Evolutionary conservation across 1,140 invertebrate genomes (phyloP).

Genomic region (Condylostylus longicornis): DNA sequence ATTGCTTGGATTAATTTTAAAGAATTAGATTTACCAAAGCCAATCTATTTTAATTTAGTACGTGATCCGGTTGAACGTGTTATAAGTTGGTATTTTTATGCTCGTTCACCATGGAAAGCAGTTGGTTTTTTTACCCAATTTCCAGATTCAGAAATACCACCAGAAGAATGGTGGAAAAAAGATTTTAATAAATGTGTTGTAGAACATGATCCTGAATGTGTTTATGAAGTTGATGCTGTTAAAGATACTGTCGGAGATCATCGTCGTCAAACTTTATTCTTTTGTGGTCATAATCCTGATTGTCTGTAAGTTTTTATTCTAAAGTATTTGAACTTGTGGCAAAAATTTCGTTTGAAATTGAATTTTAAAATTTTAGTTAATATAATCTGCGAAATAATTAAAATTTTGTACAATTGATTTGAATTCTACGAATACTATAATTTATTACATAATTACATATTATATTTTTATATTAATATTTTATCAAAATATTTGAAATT

Average conservation of each 20-base stretch:
- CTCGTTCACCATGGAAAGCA: slow-evolving; percentile 69
- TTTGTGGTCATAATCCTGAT: slow-evolving; percentile 69
- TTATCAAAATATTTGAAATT: too few species aligned
- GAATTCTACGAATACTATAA: too few species aligned
- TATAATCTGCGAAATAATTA: too few species aligned
- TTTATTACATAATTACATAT: too few species aligned
- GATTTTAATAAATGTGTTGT: slow-evolving; percentile 77
- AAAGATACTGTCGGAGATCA: slow-evolving; percentile 68
- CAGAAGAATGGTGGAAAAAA: slow-evolving; percentile 71
- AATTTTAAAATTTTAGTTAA: too few species aligned
- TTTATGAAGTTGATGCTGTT: slow-evolving; percentile 58
- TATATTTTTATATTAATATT: too few species aligned
- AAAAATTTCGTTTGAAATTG: too few species aligned
- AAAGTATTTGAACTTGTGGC: slow-evolving; percentile 17
- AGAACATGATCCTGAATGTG: slow-evolving; percentile 65
- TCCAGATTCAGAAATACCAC: slow-evolving; percentile 62
- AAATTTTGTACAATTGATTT: too few species aligned
- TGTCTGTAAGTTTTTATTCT: slow-evolving; percentile 53
- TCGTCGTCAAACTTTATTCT: slow-evolving; percentile 64
- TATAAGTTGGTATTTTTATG: slow-evolving; percentile 70
- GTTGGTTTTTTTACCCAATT: slow-evolving; percentile 71
- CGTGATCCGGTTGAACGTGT: slow-evolving; percentile 69
- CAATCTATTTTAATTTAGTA: slow-evolving; percentile 78
- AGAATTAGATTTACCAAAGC: slow-evolving; percentile 52
- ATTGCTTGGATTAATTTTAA: slow-evolving; percentile 50